phyloP scores from a whole-genome alignment of 2,113 vertebrate genomes.

The Hippolais icterina region DNA sequence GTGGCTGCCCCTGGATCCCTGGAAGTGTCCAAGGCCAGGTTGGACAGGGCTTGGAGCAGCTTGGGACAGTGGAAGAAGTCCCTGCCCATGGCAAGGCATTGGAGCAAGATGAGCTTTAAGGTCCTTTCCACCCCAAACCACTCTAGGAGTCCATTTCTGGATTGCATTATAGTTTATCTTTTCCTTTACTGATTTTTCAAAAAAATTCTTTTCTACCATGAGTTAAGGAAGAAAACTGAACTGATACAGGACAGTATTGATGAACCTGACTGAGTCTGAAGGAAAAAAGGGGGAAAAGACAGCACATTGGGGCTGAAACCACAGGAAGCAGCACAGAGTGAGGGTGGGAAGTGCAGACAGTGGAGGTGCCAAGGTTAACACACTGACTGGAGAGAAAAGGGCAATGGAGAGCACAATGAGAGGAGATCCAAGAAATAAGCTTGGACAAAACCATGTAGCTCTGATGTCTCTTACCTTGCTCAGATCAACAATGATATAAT shows the following conservation, averaged over 20 bases:
- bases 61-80: rapidly evolving
- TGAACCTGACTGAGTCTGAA: background rate
- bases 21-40: background rate
- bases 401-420: background rate
- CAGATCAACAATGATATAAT: background rate
- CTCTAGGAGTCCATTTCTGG: background rate
- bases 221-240: background rate
- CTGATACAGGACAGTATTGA: rapidly evolving
- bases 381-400: background rate
- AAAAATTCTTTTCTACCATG: background rate
- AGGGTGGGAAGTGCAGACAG: background rate
- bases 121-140: background rate
- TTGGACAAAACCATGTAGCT: background rate
- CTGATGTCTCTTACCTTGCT: background rate
- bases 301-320: background rate
- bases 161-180: background rate
- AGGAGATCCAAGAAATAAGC: background rate
- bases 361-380: background rate
- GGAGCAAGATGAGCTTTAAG: background rate
- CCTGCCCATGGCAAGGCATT: background rate
- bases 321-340: rapidly evolving
- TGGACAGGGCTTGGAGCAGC: rapidly evolving
- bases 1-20: background rate
- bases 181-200: background rate
- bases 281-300: background rate